phyloP scores from a whole-genome alignment of 1,140 invertebrate genomes.

The Drosophila tristis region DNA sequence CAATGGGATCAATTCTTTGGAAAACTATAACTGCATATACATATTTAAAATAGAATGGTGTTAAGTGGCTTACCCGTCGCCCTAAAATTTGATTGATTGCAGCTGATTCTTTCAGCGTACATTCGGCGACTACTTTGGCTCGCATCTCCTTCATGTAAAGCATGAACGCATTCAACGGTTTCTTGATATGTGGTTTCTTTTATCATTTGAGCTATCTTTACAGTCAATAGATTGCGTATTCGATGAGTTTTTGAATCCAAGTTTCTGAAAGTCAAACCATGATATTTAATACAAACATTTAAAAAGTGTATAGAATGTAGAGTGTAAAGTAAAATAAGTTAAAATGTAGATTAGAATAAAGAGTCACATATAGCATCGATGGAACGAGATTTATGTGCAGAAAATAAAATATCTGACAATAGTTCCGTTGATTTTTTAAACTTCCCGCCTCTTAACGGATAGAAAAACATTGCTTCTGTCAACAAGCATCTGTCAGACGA shows the following conservation, averaged over 20 bases:
- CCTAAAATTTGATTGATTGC: slow-evolving; percentile 99
- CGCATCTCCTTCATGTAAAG: slow-evolving; percentile 99
- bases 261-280: slow-evolving; percentile 60
- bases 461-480: no score
- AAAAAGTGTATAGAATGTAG: not conserved
- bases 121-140: slow-evolving; percentile 98
- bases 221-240: slow-evolving; percentile 71
- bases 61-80: slow-evolving; percentile 91
- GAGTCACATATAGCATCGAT: no score
- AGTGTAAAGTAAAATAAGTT: no score
- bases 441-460: no score
- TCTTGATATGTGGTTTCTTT: slow-evolving; percentile 99
- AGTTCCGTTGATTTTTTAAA: no score
- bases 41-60: not conserved
- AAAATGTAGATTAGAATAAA: no score
- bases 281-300: not conserved
- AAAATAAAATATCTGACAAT: no score
- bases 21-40: not conserved
- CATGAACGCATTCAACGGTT: slow-evolving; percentile 99
- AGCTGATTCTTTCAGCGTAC: slow-evolving; percentile 98
- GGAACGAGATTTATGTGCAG: no score
- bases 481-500: no score
- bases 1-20: no score
- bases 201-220: slow-evolving; percentile 86
- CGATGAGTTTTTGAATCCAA: slow-evolving; percentile 74